These are phyloP conservation scores for Heliconius eleuchia DNA, from an alignment of 1,140 invertebrate genomes.

Conservation along the genomic window DNA sequence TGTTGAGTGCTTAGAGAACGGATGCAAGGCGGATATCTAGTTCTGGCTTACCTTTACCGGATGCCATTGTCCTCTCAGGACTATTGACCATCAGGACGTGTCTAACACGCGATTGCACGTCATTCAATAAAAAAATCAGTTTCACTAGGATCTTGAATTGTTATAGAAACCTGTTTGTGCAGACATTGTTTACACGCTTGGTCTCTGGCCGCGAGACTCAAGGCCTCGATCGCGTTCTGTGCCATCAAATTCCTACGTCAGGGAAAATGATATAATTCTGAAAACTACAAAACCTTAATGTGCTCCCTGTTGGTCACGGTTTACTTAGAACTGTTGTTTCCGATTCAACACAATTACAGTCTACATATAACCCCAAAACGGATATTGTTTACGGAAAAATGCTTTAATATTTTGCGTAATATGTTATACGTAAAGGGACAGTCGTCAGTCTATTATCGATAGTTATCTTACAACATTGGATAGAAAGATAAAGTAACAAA, in stretches of 20 bases:
- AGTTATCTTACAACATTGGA: background rate
- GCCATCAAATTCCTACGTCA: conserved; percentile 32
- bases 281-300: conserved; percentile 11
- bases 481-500: background rate
- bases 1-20: conserved; percentile 28
- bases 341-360: conserved; percentile 6
- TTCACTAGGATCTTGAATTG: conserved; percentile 59
- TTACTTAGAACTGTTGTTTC: conserved; percentile 18
- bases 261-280: conserved; percentile 26
- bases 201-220: conserved; percentile 44
- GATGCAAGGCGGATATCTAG: conserved; percentile 48
- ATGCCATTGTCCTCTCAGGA: conserved; percentile 49
- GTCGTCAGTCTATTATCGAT: background rate
- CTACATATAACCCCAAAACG: conserved; percentile 2
- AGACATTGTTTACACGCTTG: conserved; percentile 53
- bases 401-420: background rate
- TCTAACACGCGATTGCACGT: conserved; percentile 44
- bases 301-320: conserved; percentile 9
- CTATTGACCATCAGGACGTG: conserved; percentile 38
- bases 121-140: conserved; percentile 45
- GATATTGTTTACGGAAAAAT: conserved; percentile 27
- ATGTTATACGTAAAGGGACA: background rate
- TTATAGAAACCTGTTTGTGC: conserved; percentile 52
- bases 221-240: conserved; percentile 45
- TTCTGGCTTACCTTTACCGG: conserved; percentile 44